Conservation (phyloP, 1,140 invertebrate genomes). For the Nasonia longicornis region DNA sequence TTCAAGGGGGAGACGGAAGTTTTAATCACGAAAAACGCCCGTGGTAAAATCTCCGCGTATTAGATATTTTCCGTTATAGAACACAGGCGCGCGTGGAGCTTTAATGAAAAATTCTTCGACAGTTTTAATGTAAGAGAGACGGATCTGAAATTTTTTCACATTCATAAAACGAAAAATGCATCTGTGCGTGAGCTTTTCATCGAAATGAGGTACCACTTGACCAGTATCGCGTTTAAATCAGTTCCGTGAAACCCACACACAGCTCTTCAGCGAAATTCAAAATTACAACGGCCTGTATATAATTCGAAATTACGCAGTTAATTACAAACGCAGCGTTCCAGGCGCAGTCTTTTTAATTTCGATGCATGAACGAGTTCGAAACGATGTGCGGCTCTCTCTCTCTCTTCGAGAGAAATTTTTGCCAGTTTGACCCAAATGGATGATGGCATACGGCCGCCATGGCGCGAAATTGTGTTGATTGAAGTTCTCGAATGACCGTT, state of each 20-base stretch:
- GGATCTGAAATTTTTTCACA: neutral
- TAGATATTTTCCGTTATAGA: neutral
- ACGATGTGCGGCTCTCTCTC: neutral
- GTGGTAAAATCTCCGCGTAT: neutral
- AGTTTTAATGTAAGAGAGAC: neutral
- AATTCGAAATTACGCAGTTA: neutral
- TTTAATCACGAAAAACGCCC: neutral
- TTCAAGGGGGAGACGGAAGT: neutral
- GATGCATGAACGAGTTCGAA: neutral
- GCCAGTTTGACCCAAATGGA: slow-evolving; percentile 22
- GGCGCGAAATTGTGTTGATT: slow-evolving; percentile 20
- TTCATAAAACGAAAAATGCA: too few relatives aligned
- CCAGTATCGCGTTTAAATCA: too few relatives aligned
- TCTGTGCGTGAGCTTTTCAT: too few relatives aligned
- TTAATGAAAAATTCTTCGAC: neutral
- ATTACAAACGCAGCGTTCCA: neutral
- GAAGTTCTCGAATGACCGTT: slow-evolving; percentile 32
- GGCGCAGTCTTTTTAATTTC: slow-evolving; percentile 7
- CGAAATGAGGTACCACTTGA: too few relatives aligned
- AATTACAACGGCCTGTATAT: neutral
- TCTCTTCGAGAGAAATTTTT: neutral
- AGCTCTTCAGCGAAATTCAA: neutral
- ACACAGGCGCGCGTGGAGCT: neutral
- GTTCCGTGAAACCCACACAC: too few relatives aligned
- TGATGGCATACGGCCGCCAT: neutral